Conservation (phyloP, 2,888 invertebrate species). For the Polydrusus tereticollis region DNA sequence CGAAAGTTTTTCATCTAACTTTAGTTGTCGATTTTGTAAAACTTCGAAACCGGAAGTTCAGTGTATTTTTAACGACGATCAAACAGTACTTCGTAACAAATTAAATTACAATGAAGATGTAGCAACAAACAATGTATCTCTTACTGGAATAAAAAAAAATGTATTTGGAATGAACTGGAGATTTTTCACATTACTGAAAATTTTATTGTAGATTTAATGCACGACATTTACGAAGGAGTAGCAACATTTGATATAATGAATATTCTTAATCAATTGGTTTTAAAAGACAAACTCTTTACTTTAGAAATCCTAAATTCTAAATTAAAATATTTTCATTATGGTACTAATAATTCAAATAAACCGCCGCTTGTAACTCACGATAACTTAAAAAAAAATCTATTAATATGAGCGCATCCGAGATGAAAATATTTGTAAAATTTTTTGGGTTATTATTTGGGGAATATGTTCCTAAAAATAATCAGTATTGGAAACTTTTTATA, state of each 20-base stretch:
- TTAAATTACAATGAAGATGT: slow-evolving; percentile 9
- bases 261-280: slow-evolving; percentile 4
- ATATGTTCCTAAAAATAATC: slow-evolving; percentile 26
- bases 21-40: slow-evolving; percentile 41
- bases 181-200: neutral
- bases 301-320: slow-evolving; percentile 32
- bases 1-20: too few species aligned
- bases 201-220: neutral
- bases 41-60: slow-evolving; percentile 4
- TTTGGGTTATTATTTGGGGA: slow-evolving; percentile 32
- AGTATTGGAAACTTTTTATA: slow-evolving; percentile 37
- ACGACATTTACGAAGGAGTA: slow-evolving; percentile 40
- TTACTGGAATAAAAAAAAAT: neutral
- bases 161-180: neutral
- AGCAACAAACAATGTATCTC: neutral
- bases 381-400: slow-evolving; percentile 38
- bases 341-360: slow-evolving; percentile 29
- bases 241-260: slow-evolving; percentile 17
- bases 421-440: slow-evolving; percentile 34
- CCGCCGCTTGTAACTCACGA: slow-evolving; percentile 36
- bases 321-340: slow-evolving; percentile 28
- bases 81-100: neutral
- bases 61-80: neutral
- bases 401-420: slow-evolving; percentile 44
- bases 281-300: slow-evolving; percentile 23